Base-by-base conservation (phyloP, 2,113 vertebrate genomes). In the Leiothrix lutea region DNA sequence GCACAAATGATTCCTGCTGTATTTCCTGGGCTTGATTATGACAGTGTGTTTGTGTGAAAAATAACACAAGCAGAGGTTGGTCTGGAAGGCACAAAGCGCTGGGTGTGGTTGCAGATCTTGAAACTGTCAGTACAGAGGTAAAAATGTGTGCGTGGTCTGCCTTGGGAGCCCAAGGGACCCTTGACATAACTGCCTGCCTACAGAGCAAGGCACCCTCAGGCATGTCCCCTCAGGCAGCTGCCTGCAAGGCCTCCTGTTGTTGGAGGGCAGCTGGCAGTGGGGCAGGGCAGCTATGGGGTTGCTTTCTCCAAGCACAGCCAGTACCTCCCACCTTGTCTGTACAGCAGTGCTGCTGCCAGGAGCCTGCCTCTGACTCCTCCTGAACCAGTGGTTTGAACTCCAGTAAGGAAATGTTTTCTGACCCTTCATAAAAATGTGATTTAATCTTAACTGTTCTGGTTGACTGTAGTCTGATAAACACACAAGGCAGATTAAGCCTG, bases 361-460 rank as follows among this genome's bases (percentile, higher is more conserved):
- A 61, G 18, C 40, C 66, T 35, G 25, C 42, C 21, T 45, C 83
- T 36, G 40, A 53, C 50, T 54, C 42, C 28, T 70, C 42, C 67
- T 26, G 24, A 56, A 9, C 9, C 0, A 0, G 12, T 10, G 40
- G n/a, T 33, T 91, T 95, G 0, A 1, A 28, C 26, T 71, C 16
- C 38, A 57, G 29, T 33, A 33, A 73, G 38, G 29, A 80, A 80
- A 42, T 1, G 1, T 47, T 45, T 86, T 33, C 67, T 73, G 14
- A 26, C 62, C 31, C 50, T 70, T 71, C 0, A 0, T 42, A 24
- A 24, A 91, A 66, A 48, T 0, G 1, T n/a, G 42, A 69, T 82
- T 81, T 91, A 64, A 72, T 72, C 61, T 57, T 23, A 57, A 29
- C 31, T 35, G 14, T 26, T 75, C 26, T 58, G 69, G 31, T 18